Evolutionary conservation across 2,113 vertebrate species (phyloP).

Genomic region (Mustela lutreola): DNA sequence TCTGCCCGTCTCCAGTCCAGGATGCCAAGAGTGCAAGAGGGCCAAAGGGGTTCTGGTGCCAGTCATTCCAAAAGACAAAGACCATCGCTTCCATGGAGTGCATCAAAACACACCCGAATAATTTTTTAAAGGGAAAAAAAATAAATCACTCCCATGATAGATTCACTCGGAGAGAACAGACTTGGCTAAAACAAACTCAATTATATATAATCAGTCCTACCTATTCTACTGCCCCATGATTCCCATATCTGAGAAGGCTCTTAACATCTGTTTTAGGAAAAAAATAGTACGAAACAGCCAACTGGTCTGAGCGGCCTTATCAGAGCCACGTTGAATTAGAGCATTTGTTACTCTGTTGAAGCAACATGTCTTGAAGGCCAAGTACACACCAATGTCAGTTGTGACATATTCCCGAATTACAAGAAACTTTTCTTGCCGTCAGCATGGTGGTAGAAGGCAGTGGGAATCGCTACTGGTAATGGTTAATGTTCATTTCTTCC

Average conservation of each 20-base stretch:
- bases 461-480: slow-evolving; percentile 90
- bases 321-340: neutral
- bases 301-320: slow-evolving; percentile 11
- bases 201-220: neutral
- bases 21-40: neutral
- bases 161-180: slow-evolving; percentile 31
- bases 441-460: slow-evolving; percentile 78
- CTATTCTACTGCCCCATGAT: neutral
- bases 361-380: slow-evolving; percentile 49
- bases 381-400: slow-evolving; percentile 60
- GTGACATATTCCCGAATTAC: slow-evolving; percentile 64
- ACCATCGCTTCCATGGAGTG: neutral
- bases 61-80: slow-evolving; percentile 24
- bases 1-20: neutral
- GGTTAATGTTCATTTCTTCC: slow-evolving; percentile 90
- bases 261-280: slow-evolving; percentile 52
- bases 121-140: slow-evolving; percentile 42
- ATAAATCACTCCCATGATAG: neutral
- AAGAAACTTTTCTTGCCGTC: slow-evolving; percentile 81
- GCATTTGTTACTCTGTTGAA: slow-evolving; percentile 51
- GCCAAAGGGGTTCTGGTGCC: neutral
- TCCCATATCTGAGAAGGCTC: neutral
- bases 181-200: neutral
- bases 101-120: neutral
- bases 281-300: slow-evolving; percentile 32